Percentiles rank a stretch among this genome's conserved stretches.
These are phyloP conservation scores for Dryomyza anilis DNA, from an alignment of 2,888 invertebrate genomes.

Conservation along the genomic window DNA sequence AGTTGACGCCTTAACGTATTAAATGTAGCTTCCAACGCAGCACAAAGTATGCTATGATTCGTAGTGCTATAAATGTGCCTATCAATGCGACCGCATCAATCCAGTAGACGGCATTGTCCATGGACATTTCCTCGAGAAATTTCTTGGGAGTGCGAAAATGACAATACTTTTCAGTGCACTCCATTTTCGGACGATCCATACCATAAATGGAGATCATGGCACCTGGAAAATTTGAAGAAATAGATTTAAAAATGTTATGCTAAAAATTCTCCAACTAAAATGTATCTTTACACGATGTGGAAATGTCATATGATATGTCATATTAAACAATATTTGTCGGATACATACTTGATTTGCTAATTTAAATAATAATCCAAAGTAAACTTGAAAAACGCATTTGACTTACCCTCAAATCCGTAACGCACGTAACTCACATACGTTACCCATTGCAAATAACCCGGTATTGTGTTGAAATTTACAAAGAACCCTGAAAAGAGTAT, in stretches of 20 bases:
- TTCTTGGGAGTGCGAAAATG: slow-evolving; percentile 80
- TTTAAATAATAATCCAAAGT: no score
- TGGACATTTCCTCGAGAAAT: slow-evolving; percentile 84
- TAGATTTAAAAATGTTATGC: no score
- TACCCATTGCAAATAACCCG: slow-evolving; percentile 85
- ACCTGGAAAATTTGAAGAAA: slow-evolving; percentile 56
- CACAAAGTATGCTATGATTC: slow-evolving; percentile 81
- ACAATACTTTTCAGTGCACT: slow-evolving; percentile 83
- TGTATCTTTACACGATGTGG: no score
- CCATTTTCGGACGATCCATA: slow-evolving; percentile 77
- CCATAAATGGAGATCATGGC: slow-evolving; percentile 92
- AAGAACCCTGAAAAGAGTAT: slow-evolving; percentile 94
- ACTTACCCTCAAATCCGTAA: slow-evolving; percentile 83
- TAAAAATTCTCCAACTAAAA: no score
- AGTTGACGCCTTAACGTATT: slow-evolving; percentile 54
- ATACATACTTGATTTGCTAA: no score
- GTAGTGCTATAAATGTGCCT: slow-evolving; percentile 78
- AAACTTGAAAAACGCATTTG: no score
- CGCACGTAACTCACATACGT: slow-evolving; percentile 89
- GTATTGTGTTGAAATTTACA: slow-evolving; percentile 89
- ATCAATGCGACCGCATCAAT: slow-evolving; percentile 82
- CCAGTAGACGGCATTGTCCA: slow-evolving; percentile 79
- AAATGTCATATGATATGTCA: no score
- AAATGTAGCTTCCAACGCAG: slow-evolving; percentile 78
- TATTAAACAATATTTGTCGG: no score